phyloP scores from a whole-genome alignment of 2,888 invertebrate species.

The Melanophora roralis region DNA sequence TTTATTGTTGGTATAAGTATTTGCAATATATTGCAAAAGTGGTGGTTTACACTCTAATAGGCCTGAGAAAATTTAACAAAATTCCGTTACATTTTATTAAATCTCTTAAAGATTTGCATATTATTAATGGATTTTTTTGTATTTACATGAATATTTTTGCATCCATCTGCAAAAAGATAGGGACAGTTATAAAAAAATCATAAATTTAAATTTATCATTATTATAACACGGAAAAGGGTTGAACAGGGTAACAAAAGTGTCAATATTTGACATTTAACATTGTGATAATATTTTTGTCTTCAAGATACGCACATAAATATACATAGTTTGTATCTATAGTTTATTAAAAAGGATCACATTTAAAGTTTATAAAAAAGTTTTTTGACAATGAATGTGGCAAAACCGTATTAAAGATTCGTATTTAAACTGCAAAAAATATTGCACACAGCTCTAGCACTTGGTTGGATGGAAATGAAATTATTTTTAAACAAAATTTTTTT shows the following conservation, averaged over 20 bases:
- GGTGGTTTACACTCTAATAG: constrained; percentile 30
- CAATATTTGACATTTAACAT: constrained; percentile 35
- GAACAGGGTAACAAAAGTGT: neutral
- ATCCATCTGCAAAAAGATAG: neutral
- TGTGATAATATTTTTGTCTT: no score
- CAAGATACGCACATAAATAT: no score
- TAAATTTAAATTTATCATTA: neutral
- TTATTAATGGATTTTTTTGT: constrained; percentile 46
- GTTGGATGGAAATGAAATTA: no score
- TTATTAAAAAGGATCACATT: no score
- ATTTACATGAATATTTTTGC: neutral
- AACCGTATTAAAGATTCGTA: no score
- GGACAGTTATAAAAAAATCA: neutral
- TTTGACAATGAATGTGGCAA: no score
- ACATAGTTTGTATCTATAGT: no score
- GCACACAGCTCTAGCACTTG: no score
- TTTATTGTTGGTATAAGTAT: neutral
- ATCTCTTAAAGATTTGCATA: constrained; percentile 42
- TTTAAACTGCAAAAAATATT: no score
- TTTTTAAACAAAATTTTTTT: no score
- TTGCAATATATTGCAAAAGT: neutral
- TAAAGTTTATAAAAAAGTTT: no score
- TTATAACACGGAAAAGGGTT: neutral
- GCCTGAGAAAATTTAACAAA: constrained; percentile 55
- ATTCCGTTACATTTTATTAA: constrained; percentile 53